These are phyloP conservation scores for Drosophila sulfurigaster DNA, from an alignment of 1,140 invertebrate species.

Conservation along the genomic window DNA sequence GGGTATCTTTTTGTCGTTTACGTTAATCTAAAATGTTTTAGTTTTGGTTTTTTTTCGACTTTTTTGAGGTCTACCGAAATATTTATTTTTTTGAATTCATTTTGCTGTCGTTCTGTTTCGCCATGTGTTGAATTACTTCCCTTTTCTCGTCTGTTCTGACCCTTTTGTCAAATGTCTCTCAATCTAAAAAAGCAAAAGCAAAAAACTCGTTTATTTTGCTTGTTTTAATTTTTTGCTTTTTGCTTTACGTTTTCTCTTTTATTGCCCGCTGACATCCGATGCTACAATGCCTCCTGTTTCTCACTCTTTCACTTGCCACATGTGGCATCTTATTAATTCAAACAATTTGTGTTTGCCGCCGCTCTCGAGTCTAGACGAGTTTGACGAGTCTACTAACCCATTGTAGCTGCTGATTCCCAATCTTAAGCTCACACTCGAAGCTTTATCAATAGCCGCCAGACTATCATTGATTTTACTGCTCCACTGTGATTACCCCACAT, in stretches of 20 bases:
- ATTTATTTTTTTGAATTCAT: background rate
- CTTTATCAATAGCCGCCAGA: constrained; percentile 23
- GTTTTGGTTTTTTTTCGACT: no score
- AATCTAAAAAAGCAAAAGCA: constrained; percentile 14
- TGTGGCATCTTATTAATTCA: constrained; percentile 36
- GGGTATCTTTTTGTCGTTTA: fast-evolving
- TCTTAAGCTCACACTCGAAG: constrained; percentile 3
- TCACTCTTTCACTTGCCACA: constrained; percentile 34
- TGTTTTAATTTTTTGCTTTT: constrained; percentile 2
- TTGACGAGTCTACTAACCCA: constrained; percentile 16
- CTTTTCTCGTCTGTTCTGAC: background rate
- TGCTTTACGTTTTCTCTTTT: constrained; percentile 44
- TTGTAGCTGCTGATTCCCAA: constrained; percentile 8
- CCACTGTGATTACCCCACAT: constrained; percentile 6
- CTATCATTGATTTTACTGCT: constrained; percentile 18
- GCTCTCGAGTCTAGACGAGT: constrained; percentile 8
- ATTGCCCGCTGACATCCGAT: constrained; percentile 22
- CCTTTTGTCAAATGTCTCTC: constrained; percentile 35
- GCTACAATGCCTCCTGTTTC: background rate
- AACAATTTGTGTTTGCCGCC: constrained; percentile 18
- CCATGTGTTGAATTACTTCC: constrained; percentile 33
- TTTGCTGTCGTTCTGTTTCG: constrained; percentile 9
- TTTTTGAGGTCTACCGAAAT: constrained; percentile 13
- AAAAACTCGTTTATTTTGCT: constrained; percentile 40
- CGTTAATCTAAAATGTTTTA: no score